phyloP scores from a whole-genome alignment of 2,113 vertebrate genomes.

The Verasper variegatus region DNA sequence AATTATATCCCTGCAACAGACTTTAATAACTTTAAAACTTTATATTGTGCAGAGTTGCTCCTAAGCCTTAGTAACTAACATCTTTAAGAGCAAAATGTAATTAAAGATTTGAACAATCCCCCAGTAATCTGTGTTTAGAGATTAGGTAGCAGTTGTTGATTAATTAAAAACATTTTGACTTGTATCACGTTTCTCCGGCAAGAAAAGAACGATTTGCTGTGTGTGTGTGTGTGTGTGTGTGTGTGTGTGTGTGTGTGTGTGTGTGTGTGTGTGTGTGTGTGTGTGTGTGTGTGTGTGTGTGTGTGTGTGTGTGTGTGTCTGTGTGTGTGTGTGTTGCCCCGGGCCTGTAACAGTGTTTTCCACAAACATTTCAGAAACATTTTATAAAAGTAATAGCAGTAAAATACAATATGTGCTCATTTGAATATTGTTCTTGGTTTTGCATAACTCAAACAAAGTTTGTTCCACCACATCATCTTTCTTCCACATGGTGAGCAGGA shows the following conservation, averaged over 20 bases:
- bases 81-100: background rate
- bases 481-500: constrained; percentile 32
- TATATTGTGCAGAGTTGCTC: background rate
- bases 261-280: too few relatives aligned
- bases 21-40: background rate
- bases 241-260: too few relatives aligned
- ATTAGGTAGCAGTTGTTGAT: background rate
- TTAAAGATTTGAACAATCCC: background rate
- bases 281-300: too few relatives aligned
- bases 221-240: too few relatives aligned
- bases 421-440: background rate
- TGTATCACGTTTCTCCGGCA: background rate
- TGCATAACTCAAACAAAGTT: constrained; percentile 11
- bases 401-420: too few relatives aligned
- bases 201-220: background rate
- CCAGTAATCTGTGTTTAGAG: background rate
- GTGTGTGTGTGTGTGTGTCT: too few relatives aligned
- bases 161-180: constrained; percentile 1
- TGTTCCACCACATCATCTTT: constrained; percentile 36
- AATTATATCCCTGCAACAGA: background rate
- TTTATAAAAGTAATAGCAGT: constrained; percentile 16
- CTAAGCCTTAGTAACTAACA: background rate
- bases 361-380: too few relatives aligned
- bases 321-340: too few relatives aligned
- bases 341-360: too few relatives aligned